These are phyloP conservation scores for Andrena camellia DNA, from an alignment of 2,888 invertebrate species.

Conservation along the genomic window DNA sequence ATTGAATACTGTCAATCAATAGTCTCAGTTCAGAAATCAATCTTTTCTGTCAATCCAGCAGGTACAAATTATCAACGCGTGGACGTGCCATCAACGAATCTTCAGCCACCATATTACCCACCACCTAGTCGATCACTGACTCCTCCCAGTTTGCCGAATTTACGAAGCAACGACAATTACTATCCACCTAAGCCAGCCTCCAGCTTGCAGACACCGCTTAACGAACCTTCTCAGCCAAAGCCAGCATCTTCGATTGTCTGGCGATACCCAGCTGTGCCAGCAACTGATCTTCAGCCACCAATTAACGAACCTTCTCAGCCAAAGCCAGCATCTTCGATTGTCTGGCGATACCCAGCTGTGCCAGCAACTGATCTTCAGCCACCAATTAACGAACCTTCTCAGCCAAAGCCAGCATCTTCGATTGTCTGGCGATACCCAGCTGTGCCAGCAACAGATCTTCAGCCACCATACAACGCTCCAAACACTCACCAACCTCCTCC, in stretches of 20 bases:
- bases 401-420: neutral
- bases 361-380: constrained; percentile 30
- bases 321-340: neutral
- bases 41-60: constrained; percentile 7
- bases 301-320: neutral
- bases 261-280: constrained; percentile 6
- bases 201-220: too few species aligned
- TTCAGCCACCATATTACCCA: constrained; percentile 25
- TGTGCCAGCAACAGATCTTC: constrained; percentile 21
- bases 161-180: neutral
- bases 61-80: constrained; percentile 13
- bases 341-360: neutral
- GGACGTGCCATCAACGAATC: neutral
- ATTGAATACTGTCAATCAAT: too few species aligned
- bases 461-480: constrained; percentile 9
- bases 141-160: neutral
- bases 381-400: neutral
- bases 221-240: too few species aligned
- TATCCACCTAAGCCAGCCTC: constrained; percentile 24
- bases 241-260: neutral
- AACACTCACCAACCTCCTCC: neutral
- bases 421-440: neutral
- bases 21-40: too few species aligned
- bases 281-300: constrained; percentile 21
- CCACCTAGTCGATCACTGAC: neutral